Evolutionary conservation across 2,888 invertebrate species (phyloP).

Genomic region (Drosophila prolongata): DNA sequence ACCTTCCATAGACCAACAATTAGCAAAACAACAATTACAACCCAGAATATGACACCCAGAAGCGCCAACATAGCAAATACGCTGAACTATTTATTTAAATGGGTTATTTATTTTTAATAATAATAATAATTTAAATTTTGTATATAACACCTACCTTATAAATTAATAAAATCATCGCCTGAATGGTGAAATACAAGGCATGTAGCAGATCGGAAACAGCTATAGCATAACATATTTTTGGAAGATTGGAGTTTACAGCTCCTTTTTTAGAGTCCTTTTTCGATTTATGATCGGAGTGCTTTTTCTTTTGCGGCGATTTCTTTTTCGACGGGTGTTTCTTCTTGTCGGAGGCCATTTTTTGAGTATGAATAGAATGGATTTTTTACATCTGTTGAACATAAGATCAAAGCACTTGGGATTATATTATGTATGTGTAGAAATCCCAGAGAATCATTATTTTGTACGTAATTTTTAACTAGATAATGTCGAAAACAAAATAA

Average conservation of each 20-base stretch:
- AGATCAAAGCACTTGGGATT: conserved; percentile 48
- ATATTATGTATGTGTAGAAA: not conserved
- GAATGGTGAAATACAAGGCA: conserved; percentile 59
- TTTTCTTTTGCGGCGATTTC: conserved; percentile 9
- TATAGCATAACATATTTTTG: conserved; percentile 53
- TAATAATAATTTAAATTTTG: no score
- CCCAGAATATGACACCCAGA: conserved; percentile 63
- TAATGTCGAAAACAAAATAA: not conserved
- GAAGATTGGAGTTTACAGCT: conserved; percentile 19
- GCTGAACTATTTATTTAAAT: conserved; percentile 9
- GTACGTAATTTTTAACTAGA: no score
- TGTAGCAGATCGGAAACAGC: conserved; percentile 57
- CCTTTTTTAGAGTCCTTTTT: not conserved
- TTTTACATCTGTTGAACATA: conserved; percentile 33
- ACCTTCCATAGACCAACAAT: conserved; percentile 66
- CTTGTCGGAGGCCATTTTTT: conserved; percentile 47
- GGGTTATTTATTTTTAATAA: not conserved
- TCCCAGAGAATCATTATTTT: no score
- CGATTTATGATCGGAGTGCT: not conserved
- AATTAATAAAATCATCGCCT: conserved; percentile 51
- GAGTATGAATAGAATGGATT: not conserved
- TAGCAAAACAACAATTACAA: conserved; percentile 54
- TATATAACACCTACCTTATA: conserved; percentile 50
- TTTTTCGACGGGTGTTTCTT: conserved; percentile 32
- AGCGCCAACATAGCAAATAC: conserved; percentile 50